A percentile compares a stretch with the other conserved stretches of the same genome.
Conservation (phyloP, 2,888 invertebrate species). For the Ormyrus pomaceus region DNA sequence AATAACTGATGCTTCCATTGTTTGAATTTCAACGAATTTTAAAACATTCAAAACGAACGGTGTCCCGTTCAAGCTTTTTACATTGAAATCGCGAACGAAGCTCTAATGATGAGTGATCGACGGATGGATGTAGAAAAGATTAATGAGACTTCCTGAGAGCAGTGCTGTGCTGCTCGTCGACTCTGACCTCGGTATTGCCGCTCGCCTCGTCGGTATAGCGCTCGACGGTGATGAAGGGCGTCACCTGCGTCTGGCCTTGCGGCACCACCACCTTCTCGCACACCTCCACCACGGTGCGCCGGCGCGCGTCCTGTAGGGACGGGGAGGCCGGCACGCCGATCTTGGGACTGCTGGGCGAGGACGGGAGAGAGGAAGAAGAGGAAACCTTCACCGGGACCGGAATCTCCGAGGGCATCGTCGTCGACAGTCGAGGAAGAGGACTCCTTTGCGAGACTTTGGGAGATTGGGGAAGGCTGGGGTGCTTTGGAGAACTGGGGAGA, state of each 20-base stretch:
- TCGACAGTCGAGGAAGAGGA: not conserved
- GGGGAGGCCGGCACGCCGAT: conserved; percentile 35
- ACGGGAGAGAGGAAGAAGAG: conserved; percentile 53
- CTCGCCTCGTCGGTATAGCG: conserved; percentile 63
- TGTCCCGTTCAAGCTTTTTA: too few relatives aligned
- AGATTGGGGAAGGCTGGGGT: conserved; percentile 52
- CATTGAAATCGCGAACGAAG: too few relatives aligned
- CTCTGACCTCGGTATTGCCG: conserved; percentile 61
- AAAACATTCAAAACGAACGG: too few relatives aligned
- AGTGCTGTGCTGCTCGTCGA: conserved; percentile 62
- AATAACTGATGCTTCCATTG: not conserved
- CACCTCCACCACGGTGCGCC: conserved; percentile 66
- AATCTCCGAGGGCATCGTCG: conserved; percentile 43
- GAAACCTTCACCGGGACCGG: conserved; percentile 39
- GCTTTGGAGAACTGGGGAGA: conserved; percentile 16
- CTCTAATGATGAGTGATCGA: not conserved
- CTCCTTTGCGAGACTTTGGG: conserved; percentile 7
- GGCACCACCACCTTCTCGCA: conserved; percentile 71
- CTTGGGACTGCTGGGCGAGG: conserved; percentile 57
- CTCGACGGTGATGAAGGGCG: conserved; percentile 70
- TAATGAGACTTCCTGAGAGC: conserved; percentile 57
- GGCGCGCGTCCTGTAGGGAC: conserved; percentile 26
- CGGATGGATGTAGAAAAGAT: conserved; percentile 30
- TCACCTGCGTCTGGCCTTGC: conserved; percentile 63
- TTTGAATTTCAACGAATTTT: too few relatives aligned